These are phyloP conservation scores for Diplolepis rosae DNA, from an alignment of 2,888 invertebrate species.

Conservation along the genomic window DNA sequence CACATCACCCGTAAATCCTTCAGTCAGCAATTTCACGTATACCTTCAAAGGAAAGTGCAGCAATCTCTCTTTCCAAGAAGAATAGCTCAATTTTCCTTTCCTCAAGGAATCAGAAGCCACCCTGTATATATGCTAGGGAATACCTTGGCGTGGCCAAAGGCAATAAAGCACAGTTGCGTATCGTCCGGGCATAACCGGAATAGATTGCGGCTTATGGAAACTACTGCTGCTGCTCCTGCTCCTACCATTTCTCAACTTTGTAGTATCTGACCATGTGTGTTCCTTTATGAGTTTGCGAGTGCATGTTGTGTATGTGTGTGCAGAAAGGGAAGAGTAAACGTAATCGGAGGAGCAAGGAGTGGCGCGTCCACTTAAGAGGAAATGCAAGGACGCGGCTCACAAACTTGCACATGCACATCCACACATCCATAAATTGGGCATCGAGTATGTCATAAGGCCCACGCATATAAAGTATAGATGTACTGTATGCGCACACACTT, in stretches of 20 bases:
- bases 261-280: background rate
- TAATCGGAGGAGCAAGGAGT: conserved; percentile 44
- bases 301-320: background rate
- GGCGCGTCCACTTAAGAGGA: conserved; percentile 53
- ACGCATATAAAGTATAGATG: background rate
- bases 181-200: conserved; percentile 21
- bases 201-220: conserved; percentile 16
- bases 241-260: background rate
- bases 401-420: background rate
- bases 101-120: conserved; percentile 21
- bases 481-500: background rate
- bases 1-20: conserved; percentile 6
- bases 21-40: conserved; percentile 7
- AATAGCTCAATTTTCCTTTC: conserved; percentile 28
- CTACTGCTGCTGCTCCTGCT: background rate
- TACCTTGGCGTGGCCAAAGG: conserved; percentile 26
- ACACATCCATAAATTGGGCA: background rate
- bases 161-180: conserved; percentile 31
- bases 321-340: conserved; percentile 48
- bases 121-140: conserved; percentile 23
- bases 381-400: conserved; percentile 57
- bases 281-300: background rate
- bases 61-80: conserved; percentile 22
- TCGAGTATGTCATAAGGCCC: background rate
- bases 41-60: background rate